phyloP scores from a whole-genome alignment of 2,113 vertebrate genomes.

The Psittacus erithacus region DNA sequence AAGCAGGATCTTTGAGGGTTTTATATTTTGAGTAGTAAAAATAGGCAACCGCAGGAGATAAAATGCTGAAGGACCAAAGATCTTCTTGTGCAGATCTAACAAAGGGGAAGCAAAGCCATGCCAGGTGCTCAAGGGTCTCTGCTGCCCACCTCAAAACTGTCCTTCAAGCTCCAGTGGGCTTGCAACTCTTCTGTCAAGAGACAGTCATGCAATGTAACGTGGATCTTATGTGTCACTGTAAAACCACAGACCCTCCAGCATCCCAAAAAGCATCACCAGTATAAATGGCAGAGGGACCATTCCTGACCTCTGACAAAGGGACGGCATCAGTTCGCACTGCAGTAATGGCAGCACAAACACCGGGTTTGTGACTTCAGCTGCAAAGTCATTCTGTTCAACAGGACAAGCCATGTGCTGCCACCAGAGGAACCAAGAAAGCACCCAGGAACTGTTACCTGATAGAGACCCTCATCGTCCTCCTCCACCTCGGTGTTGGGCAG shows the following conservation, averaged over 20 bases:
- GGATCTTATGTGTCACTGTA: not conserved
- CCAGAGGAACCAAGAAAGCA: accelerated
- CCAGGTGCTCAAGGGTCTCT: not conserved
- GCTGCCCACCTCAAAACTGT: not conserved
- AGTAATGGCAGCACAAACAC: not conserved
- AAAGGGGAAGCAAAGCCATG: not conserved
- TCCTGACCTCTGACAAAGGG: not conserved
- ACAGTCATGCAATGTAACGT: not conserved
- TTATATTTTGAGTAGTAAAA: not conserved
- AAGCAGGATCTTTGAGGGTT: not conserved
- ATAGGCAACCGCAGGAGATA: not conserved
- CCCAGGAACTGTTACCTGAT: constrained; percentile 80
- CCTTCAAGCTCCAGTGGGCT: not conserved
- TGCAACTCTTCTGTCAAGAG: not conserved
- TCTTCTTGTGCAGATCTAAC: not conserved
- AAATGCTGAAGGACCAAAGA: not conserved
- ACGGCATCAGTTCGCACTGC: not conserved
- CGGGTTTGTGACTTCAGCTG: not conserved
- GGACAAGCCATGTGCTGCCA: not conserved
- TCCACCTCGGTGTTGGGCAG: constrained; percentile 84
- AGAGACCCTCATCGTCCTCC: constrained; percentile 80
- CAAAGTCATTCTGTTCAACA: not conserved
- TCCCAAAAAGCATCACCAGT: not conserved
- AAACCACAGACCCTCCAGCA: not conserved
- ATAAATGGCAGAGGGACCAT: not conserved